Evolutionary conservation across 2,797 vertebrate species (phyloP), one percentile per base, ranked within the genome.

Genomic region (Notolabrus celidotus): DNA sequence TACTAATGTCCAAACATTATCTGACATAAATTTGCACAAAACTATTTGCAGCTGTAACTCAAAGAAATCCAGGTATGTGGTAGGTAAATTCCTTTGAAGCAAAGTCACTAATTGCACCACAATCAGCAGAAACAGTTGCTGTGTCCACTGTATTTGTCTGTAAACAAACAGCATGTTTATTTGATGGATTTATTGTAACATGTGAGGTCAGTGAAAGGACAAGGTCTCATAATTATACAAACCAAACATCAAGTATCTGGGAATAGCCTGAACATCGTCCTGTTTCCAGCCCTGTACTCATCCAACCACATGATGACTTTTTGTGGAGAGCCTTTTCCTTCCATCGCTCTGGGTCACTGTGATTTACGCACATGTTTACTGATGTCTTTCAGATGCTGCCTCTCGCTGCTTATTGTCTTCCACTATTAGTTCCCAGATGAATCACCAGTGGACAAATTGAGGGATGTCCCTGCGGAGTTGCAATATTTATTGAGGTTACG

Each of bases 331-430:
- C 82, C 71, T 87, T 89, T 85, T 89, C 86, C 86, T 79, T 74
- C 85, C 64, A 50, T 78, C 9, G 64, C 71, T 88, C 55, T 49
- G 80, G 85, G 87, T 86, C 89, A 79, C 62, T 71, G 83, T 93
- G 91, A 94, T 94, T 94, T 93, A 94, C 62, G 58, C 79, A 74
- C 71, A 83, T 92, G 89, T 93, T 93, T 92, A 92, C 90, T 90
- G 89, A 93, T 93, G 90, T 87, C 84, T 93, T 92, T 94, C 91
- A 92, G 88, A 94, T 93, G 90, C 79, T 79, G 60, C 74, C 67
- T 69, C 72, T 89, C 51, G 29, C 86, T 82, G 84, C 77, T 88
- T 88, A 90, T 89, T 91, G 91, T 93, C 91, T 92, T 87, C 81
- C 76, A 80, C 84, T 90, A 92, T 92, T 92, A 93, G 86, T 92